Evolutionary conservation across 92 coral and sea anemone species (phyloP).

Genomic region (Porites evermanni): DNA sequence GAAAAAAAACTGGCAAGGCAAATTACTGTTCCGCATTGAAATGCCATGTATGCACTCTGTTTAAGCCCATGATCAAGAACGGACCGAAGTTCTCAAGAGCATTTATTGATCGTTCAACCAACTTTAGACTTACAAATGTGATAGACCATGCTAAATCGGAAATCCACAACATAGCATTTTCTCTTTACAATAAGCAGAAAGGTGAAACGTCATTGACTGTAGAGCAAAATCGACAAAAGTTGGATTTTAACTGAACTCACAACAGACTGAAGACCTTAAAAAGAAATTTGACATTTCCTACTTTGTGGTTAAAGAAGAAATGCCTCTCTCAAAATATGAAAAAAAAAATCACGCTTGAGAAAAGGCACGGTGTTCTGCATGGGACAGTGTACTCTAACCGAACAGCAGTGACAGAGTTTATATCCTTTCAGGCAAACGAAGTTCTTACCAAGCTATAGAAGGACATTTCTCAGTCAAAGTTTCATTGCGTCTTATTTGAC

Average conservation of each 20-base stretch:
- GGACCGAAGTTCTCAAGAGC: background rate
- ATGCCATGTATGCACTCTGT: background rate
- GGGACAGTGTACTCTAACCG: background rate
- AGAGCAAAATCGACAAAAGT: background rate
- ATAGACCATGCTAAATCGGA: background rate
- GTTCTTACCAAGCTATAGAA: background rate
- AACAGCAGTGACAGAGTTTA: background rate
- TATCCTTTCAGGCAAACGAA: background rate
- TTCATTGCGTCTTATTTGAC: conserved; percentile 59
- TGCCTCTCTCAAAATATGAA: conserved; percentile 12
- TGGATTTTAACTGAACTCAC: background rate
- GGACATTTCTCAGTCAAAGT: background rate
- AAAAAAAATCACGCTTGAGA: background rate
- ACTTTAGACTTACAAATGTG: background rate
- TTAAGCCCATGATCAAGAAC: background rate
- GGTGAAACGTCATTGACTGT: background rate
- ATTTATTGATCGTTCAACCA: background rate
- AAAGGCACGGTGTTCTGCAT: background rate
- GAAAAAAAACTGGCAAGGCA: background rate
- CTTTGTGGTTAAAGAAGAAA: conserved; percentile 7
- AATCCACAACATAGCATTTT: background rate
- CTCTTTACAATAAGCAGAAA: background rate
- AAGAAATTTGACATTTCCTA: conserved; percentile 4
- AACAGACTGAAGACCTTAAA: background rate
- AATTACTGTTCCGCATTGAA: background rate